phyloP scores from a whole-genome alignment of 2,113 vertebrate genomes.

The Promerops cafer region DNA sequence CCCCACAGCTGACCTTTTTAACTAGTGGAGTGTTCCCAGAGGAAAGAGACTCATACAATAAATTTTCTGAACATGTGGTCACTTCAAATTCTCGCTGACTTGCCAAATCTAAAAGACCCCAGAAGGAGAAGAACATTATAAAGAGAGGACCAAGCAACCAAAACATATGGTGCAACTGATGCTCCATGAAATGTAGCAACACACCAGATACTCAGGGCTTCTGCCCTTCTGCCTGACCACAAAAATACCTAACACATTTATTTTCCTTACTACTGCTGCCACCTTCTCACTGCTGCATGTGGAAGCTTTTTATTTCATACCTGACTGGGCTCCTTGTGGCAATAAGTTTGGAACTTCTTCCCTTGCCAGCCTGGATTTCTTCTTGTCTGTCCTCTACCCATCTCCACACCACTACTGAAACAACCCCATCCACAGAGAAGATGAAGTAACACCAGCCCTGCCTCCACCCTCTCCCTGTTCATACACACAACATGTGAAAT shows the following conservation, averaged over 20 bases:
- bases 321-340: background rate
- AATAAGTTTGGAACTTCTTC: background rate
- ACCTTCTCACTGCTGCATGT: background rate
- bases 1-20: background rate
- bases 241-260: background rate
- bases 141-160: background rate
- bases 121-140: background rate
- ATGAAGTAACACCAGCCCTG: background rate
- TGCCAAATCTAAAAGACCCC: background rate
- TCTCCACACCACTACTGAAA: background rate
- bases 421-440: background rate
- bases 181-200: background rate
- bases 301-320: background rate
- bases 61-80: rapidly evolving
- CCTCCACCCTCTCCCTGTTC: rapidly evolving
- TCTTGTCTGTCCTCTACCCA: background rate
- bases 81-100: background rate
- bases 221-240: background rate
- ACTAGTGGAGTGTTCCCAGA: background rate
- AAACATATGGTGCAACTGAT: background rate
- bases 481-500: rapidly evolving
- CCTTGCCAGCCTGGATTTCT: background rate
- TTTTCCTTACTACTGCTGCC: background rate
- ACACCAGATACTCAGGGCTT: background rate
- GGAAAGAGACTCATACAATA: rapidly evolving